phyloP scores from a whole-genome alignment of 2,888 invertebrate genomes.

The Chaetogeoica ovagalla region DNA sequence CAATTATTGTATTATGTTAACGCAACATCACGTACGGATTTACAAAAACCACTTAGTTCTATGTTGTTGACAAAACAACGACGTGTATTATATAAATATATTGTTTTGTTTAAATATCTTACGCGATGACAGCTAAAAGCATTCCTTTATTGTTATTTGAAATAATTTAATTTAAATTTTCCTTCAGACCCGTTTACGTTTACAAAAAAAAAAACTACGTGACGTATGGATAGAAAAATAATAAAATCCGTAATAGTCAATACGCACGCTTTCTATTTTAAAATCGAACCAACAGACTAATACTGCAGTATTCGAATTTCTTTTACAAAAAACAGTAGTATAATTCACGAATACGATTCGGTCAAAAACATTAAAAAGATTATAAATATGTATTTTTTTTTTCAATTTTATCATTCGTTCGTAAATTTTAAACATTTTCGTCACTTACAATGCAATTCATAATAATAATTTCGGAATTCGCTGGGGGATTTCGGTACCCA shows the following conservation, averaged over 20 bases:
- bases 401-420: too few species aligned
- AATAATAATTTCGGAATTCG: too few species aligned
- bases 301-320: too few species aligned
- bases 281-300: neutral
- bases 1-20: neutral
- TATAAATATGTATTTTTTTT: too few species aligned
- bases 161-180: slow-evolving; percentile 15
- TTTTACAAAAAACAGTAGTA: too few species aligned
- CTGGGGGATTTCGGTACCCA: too few species aligned
- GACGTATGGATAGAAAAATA: neutral
- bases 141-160: neutral
- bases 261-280: neutral
- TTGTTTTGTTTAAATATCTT: neutral
- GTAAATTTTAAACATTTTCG: too few species aligned
- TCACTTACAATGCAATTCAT: too few species aligned
- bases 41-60: neutral
- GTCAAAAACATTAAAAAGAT: too few species aligned
- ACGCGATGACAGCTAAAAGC: neutral
- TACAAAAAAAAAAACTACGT: neutral
- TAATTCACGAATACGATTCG: too few species aligned
- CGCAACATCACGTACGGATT: too few species aligned
- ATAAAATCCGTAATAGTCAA: neutral
- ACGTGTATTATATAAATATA: neutral
- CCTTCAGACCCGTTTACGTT: neutral
- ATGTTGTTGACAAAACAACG: neutral